These are phyloP conservation scores for Aplodontia rufa DNA, from an alignment of 2,113 vertebrate genomes.

Conservation along the genomic window DNA sequence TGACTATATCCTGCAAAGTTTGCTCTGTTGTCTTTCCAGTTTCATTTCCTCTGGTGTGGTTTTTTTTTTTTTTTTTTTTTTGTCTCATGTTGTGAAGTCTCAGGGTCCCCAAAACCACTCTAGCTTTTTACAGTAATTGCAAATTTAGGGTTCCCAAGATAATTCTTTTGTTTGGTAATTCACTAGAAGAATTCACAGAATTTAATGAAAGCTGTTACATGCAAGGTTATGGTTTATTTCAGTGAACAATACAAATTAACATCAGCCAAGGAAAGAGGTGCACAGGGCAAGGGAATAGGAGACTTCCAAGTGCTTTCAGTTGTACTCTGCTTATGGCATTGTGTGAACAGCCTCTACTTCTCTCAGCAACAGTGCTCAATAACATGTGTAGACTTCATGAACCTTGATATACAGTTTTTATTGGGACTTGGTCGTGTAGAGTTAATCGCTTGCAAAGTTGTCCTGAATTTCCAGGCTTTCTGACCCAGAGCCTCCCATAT, in stretches of 20 bases:
- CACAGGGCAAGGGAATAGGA: neutral
- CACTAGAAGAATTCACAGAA: neutral
- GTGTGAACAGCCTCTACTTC: neutral
- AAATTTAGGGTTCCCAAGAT: neutral
- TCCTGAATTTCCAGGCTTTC: neutral
- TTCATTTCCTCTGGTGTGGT: neutral
- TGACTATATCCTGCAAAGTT: neutral
- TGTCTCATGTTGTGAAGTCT: neutral
- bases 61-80: neutral
- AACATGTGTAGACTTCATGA: neutral
- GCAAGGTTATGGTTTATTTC: neutral
- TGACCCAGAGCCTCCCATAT: neutral
- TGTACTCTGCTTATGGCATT: neutral
- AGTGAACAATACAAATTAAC: neutral
- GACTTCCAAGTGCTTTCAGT: neutral
- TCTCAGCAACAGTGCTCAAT: neutral
- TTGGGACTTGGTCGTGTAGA: neutral
- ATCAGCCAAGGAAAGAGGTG: neutral
- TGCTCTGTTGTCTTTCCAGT: neutral
- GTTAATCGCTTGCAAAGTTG: neutral
- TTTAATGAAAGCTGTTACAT: neutral
- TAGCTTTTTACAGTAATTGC: neutral
- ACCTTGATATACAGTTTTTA: neutral
- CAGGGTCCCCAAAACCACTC: neutral
- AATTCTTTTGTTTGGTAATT: neutral